Percentiles rank a stretch among this genome's conserved stretches.
Conservation (phyloP, 2,888 invertebrate species). For the Eupeodes luniger region DNA sequence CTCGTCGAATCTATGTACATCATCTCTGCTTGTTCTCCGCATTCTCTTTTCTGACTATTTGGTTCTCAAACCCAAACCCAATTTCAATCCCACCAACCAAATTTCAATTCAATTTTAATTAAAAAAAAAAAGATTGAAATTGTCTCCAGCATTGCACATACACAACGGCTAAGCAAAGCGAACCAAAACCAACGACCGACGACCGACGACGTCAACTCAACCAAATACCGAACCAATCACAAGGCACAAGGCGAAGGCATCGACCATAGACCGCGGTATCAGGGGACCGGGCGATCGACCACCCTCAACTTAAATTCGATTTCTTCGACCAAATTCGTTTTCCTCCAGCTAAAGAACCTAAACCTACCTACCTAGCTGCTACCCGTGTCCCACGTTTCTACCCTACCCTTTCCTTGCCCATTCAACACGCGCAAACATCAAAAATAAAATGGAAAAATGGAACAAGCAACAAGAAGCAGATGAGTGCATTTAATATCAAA, state of each 20-base stretch:
- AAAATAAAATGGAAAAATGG: conserved; percentile 42
- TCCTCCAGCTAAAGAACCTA: conserved; percentile 13
- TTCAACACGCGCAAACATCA: conserved; percentile 47
- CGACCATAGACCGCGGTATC: conserved; percentile 33
- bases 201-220: conserved; percentile 29
- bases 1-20: conserved; percentile 1
- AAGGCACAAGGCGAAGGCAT: conserved; percentile 30
- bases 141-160: conserved; percentile 60
- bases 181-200: conserved; percentile 9
- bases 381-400: background rate
- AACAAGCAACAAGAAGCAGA: conserved; percentile 27
- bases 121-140: conserved; percentile 49
- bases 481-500: conserved; percentile 56
- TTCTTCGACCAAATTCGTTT: conserved; percentile 49
- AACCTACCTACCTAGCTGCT: conserved; percentile 10
- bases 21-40: conserved; percentile 20
- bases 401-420: too few relatives aligned
- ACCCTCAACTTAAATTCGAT: conserved; percentile 74
- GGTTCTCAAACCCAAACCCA: background rate
- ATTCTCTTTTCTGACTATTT: conserved; percentile 39
- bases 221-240: conserved; percentile 42
- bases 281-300: conserved; percentile 50
- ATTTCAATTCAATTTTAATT: conserved; percentile 53
- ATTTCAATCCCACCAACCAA: conserved; percentile 22
- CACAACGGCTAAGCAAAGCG: conserved; percentile 17